Evolutionary conservation across 2,888 invertebrate genomes (phyloP), one percentile per base, ranked within the genome.

Genomic region (Eremobia ochroleuca): DNA sequence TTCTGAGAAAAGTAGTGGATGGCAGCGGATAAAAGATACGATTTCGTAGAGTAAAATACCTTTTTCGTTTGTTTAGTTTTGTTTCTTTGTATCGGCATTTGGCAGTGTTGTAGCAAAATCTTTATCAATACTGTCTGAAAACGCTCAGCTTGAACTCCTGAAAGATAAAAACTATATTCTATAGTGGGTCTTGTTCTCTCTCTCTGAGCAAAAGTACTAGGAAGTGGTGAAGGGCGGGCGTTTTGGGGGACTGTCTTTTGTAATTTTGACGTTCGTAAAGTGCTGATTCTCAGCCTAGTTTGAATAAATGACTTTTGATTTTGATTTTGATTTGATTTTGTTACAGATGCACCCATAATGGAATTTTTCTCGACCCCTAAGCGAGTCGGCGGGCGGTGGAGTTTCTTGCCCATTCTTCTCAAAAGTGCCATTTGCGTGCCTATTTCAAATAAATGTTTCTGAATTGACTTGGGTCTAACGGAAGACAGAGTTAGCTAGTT

Each of bases 41-140:
- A 46, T 21, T 77, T 77, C 34, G 13, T n/a, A 40, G 11, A 62
- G 25, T 11, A 46, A 55, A 62, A 6, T 31, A 4, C 40, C 4
- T 2, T 34, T 58, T 83, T 34, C 11, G 49, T 58, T 78, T 9
- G 25, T 43, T 59, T 37, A 21, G n/a, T 11, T 49, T 59, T 61
- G 11, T 77, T 82, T 46, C 4, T 77, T 77, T 52, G 40, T 34
- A 0, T 25, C 37, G 28, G 9, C 4, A 28, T 37, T 46, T n/a
- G 21, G 25, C 28, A 31, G 25, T 49, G 6, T 40, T 76, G 25
- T 55, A 43, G 9, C 11, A 25, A 34, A 34, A 68, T 9, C 25
- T 11, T 64, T 8, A 43, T 65, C 28, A 65, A 40, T n/a, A 28
- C 11, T 28, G 21, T n/a, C n/a, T 18, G 9, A 18, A 9, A n/a